phyloP scores from a whole-genome alignment of 1,140 invertebrate genomes.

The Bombus pascuorum region DNA sequence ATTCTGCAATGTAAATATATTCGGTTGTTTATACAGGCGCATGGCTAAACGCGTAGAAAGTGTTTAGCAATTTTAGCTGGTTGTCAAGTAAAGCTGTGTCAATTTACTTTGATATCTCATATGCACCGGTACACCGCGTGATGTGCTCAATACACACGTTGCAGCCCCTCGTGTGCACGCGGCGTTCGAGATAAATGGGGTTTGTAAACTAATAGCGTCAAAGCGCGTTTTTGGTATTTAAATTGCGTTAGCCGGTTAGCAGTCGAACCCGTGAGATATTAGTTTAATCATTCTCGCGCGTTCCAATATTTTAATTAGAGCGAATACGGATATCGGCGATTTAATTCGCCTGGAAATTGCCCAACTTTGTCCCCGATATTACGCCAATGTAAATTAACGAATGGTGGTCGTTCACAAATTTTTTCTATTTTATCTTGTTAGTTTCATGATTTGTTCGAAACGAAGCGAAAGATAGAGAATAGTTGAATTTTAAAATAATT shows the following conservation, averaged over 20 bases:
- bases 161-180: slow-evolving; percentile 24
- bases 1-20: slow-evolving; percentile 29
- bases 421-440: background rate
- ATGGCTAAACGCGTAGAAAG: slow-evolving; percentile 53
- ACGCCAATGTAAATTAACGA: background rate
- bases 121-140: slow-evolving; percentile 26
- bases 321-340: background rate
- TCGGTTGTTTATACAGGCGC: slow-evolving; percentile 14
- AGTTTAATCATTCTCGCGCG: slow-evolving; percentile 11
- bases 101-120: slow-evolving; percentile 63
- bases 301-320: slow-evolving; percentile 42
- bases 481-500: background rate
- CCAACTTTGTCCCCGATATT: background rate
- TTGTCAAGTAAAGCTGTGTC: slow-evolving; percentile 59
- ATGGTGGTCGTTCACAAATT: background rate
- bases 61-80: slow-evolving; percentile 50
- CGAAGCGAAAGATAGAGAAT: background rate
- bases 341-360: slow-evolving; percentile 1
- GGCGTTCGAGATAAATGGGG: slow-evolving; percentile 53
- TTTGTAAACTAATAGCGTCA: slow-evolving; percentile 55
- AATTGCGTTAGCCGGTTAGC: background rate
- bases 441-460: background rate
- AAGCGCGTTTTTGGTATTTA: slow-evolving; percentile 27
- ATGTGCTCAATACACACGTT: slow-evolving; percentile 22
- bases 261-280: slow-evolving; percentile 9